These are phyloP conservation scores for Neria commutata DNA, from an alignment of 2,888 invertebrate species.

Conservation along the genomic window DNA sequence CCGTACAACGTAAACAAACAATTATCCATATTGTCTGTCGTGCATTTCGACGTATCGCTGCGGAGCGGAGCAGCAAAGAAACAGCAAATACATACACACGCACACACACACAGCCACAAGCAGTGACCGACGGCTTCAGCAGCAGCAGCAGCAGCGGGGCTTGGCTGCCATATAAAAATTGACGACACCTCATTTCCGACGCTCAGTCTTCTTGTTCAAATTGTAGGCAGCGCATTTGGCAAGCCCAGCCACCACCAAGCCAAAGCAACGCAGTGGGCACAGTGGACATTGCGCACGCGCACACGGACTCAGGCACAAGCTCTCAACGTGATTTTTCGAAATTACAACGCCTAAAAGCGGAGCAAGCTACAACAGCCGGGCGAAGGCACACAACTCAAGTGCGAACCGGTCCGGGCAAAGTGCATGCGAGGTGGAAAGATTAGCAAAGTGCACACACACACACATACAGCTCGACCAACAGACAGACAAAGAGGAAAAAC, in stretches of 20 bases:
- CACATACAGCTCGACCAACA: not conserved
- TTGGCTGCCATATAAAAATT: slow-evolving; percentile 41
- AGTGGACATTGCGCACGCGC: slow-evolving; percentile 17
- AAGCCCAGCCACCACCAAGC: too few relatives aligned
- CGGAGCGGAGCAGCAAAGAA: not conserved
- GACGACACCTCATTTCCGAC: slow-evolving; percentile 46
- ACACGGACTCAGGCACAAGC: not conserved
- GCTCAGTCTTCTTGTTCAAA: slow-evolving; percentile 39
- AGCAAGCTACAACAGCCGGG: not conserved
- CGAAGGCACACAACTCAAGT: not conserved
- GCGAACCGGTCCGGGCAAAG: slow-evolving; percentile 13
- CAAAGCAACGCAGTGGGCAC: too few relatives aligned
- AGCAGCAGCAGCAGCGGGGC: too few relatives aligned
- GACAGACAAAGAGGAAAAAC: slow-evolving; percentile 7
- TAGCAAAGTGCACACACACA: not conserved
- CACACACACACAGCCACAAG: not conserved
- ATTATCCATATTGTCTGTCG: not conserved
- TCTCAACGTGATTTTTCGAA: not conserved
- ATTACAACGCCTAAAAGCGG: not conserved
- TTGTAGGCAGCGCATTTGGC: not conserved
- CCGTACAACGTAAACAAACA: not conserved
- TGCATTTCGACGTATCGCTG: too few relatives aligned
- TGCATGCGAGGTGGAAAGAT: slow-evolving; percentile 1
- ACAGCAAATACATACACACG: not conserved
- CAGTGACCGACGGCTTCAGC: not conserved